Evolutionary conservation across 92 coral and sea anemone species (phyloP), one percentile per base, ranked within the genome.

Genomic region (Plumapathes pennacea): DNA sequence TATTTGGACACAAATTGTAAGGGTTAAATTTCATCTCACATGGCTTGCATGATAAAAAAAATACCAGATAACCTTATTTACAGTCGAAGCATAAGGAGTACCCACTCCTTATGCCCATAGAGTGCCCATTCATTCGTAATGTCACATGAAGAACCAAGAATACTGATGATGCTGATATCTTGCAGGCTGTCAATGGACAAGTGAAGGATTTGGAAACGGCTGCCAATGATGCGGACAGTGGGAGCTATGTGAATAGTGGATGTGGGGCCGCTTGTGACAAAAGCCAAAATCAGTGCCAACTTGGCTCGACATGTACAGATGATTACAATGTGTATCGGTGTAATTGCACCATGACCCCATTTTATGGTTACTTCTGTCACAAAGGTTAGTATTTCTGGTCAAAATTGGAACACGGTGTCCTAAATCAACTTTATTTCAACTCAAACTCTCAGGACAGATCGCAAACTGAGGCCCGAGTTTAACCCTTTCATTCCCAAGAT

Each of bases 271-370:
- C 90, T 13, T 87, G 96, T 17, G 23, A 23, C 3, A 30, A 21
- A 0, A 57, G 57, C 28, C 39, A 44, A 20, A 22, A 70, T 32
- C 25, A 59, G 8, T 87, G 96, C 54, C 46, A 62, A 67, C 75
- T 76, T 10, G 69, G 80, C 3, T 77, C 80, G 1, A 74, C 71
- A 19, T 87, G 96, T 31, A 36, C 78, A 5, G 96, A 87, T 63
- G 69, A 72, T 57, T 87, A 82, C 71, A 82, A 87, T 52, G 70
- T 87, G 8, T 87, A 83, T 50, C 24, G 54, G 23, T 87, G 96
- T 48, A 76, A 87, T 63, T 87, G 96, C 36, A 78, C 80, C 46
- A 72, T 72, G 26, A 85, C 89, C 14, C 96, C 96, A 14, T 87
- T 61, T 57, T 77, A 87, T 39, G 96, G 89, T 0, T 87, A 72